Conservation (phyloP, 2,888 invertebrate species). For the Tachina grossa region DNA sequence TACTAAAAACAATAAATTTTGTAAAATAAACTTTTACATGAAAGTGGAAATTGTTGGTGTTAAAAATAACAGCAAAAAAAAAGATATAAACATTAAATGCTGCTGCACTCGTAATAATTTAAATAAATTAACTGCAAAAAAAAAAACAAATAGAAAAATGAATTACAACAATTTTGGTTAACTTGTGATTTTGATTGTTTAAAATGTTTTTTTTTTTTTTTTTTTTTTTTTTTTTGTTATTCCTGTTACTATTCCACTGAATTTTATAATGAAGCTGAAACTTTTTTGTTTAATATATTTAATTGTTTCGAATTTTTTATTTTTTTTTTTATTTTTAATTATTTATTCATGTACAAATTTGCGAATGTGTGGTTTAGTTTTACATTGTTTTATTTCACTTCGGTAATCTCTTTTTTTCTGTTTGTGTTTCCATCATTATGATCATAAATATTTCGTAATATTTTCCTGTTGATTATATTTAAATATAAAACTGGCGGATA, state of each 20-base stretch:
- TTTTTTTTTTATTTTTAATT: slow-evolving; percentile 8
- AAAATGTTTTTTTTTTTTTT: slow-evolving; percentile 23
- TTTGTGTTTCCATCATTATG: slow-evolving; percentile 31
- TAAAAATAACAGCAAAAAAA: slow-evolving; percentile 7
- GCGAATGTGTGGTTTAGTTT: slow-evolving; percentile 48
- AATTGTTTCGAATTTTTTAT: slow-evolving; percentile 15
- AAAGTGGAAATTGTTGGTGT: slow-evolving; percentile 12
- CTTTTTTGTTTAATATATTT: slow-evolving; percentile 26
- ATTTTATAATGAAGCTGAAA: slow-evolving; percentile 36
- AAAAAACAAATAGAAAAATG: not conserved
- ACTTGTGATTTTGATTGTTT: slow-evolving; percentile 41
- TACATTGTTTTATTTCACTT: slow-evolving; percentile 26
- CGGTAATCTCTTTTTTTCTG: not conserved
- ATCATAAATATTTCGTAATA: slow-evolving; percentile 68
- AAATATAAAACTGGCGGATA: slow-evolving; percentile 54
- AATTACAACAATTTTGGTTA: slow-evolving; percentile 46
- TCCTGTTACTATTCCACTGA: not conserved
- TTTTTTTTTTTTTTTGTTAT: not conserved
- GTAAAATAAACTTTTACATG: not conserved
- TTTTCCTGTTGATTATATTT: slow-evolving; percentile 67
- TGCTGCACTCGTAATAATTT: slow-evolving; percentile 24
- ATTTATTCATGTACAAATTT: slow-evolving; percentile 35
- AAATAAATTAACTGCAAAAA: slow-evolving; percentile 50
- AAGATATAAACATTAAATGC: slow-evolving; percentile 7
- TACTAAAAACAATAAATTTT: not conserved